Percentiles rank a stretch among this genome's conserved stretches.
Conservation (phyloP, 2,888 invertebrate species). For the Harmothoe impar region DNA sequence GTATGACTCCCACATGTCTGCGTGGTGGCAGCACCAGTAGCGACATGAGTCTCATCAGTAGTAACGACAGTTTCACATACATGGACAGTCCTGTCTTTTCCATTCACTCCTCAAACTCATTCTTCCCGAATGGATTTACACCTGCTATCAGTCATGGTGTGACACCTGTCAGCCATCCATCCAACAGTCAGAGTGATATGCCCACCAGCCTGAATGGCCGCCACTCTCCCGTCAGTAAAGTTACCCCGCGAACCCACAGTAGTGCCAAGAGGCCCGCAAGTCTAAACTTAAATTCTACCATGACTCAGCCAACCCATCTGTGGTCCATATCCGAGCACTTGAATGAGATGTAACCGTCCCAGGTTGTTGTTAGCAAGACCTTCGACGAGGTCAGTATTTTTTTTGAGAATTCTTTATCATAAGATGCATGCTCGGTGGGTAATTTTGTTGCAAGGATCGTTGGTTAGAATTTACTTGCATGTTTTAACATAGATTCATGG, state of each 20-base stretch:
- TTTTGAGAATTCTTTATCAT: background rate
- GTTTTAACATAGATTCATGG: too few species aligned
- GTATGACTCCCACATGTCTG: conserved; percentile 14
- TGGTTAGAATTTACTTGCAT: background rate
- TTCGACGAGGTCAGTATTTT: background rate
- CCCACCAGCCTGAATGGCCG: too few species aligned
- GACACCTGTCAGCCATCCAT: too few species aligned
- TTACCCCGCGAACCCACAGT: background rate
- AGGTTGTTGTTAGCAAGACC: background rate
- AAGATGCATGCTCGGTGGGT: background rate
- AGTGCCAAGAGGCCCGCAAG: background rate
- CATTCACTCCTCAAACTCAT: background rate
- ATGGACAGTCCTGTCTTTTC: background rate
- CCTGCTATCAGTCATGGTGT: background rate
- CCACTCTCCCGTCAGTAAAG: background rate
- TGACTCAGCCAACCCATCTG: background rate
- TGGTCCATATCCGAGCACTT: background rate
- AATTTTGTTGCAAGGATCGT: background rate
- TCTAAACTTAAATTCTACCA: background rate
- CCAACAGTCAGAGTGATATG: too few species aligned
- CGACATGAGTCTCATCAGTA: conserved; percentile 34
- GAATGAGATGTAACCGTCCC: background rate
- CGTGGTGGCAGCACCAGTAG: conserved; percentile 34
- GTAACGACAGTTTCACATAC: background rate
- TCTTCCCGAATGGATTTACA: background rate